These are phyloP conservation scores for Xestia sexstrigata DNA, from an alignment of 2,888 invertebrate species.

Conservation along the genomic window DNA sequence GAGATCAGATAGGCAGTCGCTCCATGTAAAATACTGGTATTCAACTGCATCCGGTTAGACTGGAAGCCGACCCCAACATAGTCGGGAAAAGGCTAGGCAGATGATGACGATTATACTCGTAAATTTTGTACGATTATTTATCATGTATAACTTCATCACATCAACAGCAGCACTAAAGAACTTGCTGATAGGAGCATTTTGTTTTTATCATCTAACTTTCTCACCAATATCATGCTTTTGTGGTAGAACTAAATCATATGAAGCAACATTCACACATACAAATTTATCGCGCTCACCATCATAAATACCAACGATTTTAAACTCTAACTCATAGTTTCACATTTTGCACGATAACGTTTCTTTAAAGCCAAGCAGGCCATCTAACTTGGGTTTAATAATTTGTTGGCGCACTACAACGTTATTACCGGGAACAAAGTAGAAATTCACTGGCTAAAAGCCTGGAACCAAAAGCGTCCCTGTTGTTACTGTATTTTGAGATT, in stretches of 20 bases:
- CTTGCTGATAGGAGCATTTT: background rate
- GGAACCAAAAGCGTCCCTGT: slow-evolving; percentile 53
- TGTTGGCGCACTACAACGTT: slow-evolving; percentile 60
- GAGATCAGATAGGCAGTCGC: too few species aligned
- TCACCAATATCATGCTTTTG: background rate
- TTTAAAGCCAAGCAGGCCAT: slow-evolving; percentile 39
- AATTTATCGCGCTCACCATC: background rate
- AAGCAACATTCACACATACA: background rate
- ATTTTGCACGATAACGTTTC: slow-evolving; percentile 40
- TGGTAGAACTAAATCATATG: background rate
- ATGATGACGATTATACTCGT: too few species aligned
- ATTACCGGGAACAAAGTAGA: slow-evolving; percentile 65
- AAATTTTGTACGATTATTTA: too few species aligned
- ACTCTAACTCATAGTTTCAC: slow-evolving; percentile 5
- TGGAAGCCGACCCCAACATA: too few species aligned
- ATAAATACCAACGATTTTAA: slow-evolving; percentile 5
- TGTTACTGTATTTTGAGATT: slow-evolving; percentile 58
- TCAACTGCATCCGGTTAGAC: too few species aligned
- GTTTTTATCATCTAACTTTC: background rate
- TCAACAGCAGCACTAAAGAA: background rate
- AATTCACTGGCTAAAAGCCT: slow-evolving; percentile 62
- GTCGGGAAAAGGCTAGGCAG: too few species aligned
- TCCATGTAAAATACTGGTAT: too few species aligned
- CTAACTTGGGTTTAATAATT: slow-evolving; percentile 58
- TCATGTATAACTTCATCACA: too few species aligned